Evolutionary conservation across 2,113 vertebrate genomes (phyloP), one percentile per base, ranked within the genome.

Genomic region (Vireo altiloquus): DNA sequence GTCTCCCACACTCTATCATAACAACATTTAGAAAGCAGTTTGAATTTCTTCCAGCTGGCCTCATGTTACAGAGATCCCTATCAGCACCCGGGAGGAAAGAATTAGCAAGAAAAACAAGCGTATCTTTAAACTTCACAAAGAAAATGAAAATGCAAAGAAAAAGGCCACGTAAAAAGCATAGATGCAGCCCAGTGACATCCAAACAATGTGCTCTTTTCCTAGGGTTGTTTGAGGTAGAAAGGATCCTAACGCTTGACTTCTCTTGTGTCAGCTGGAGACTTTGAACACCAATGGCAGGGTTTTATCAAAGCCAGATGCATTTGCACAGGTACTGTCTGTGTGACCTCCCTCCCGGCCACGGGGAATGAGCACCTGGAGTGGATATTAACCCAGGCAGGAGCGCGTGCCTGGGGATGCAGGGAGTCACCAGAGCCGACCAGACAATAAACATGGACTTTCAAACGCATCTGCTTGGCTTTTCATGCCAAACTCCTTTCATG

Each of bases 21-120:
- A 95, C 85, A 92, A 63, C 85, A 59, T 90, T 89, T 85, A 96
- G 94, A 96, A 97, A 94, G 82, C 80, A 88, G 83, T 83, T 93
- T 84, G 79, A 90, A 94, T 93, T 93, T 83, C 81, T 96, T 84
- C 90, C 95, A 92, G 74, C 88, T 94, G 92, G 86, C 71, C 39
- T 91, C 81, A 50, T 83, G 92, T 87, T 84, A 89, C 95, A 95
- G 85, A 96, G 94, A 92, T 91, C 87, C 47, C 76, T 97, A 87
- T 93, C 76, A 89, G 92, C 70, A 86, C 56, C 87, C 59, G 4
- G 76, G 82, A 92, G 94, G 92, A 92, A 92, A 95, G 82, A 96
- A 95, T 96, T 95, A 95, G 82, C 84, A 85, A 91, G 83, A 47
- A 89, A 90, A 94, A 88, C 83, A 95, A 94, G 50, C n/a, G 1